Evolutionary conservation across 2,113 vertebrate genomes (phyloP).

Genomic region (Corythoichthys intestinalis): DNA sequence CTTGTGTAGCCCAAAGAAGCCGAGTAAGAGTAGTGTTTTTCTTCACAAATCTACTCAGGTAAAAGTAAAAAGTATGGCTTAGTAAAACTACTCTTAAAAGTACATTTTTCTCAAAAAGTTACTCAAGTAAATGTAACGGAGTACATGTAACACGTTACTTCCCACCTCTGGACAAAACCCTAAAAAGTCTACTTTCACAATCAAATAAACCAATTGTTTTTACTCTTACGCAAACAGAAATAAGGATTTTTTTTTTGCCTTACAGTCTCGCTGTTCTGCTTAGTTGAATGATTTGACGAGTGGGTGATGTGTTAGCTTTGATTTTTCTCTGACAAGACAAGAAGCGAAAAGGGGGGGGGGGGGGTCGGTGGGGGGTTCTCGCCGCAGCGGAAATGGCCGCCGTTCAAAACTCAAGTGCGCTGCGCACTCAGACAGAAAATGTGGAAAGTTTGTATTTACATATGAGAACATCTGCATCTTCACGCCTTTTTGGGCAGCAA

Average conservation of each 20-base stretch:
- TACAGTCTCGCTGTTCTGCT: constrained; percentile 39
- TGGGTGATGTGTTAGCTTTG: constrained; percentile 62
- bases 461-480: constrained; percentile 3
- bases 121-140: no score
- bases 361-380: not conserved
- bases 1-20: no score
- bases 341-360: constrained; percentile 19
- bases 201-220: no score
- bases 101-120: no score
- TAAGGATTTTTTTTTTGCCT: constrained; percentile 1
- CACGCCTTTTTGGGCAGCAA: not conserved
- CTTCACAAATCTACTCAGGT: no score
- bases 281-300: constrained; percentile 56
- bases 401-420: constrained; percentile 26
- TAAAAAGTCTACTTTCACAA: no score
- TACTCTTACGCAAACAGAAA: no score
- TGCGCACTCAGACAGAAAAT: constrained; percentile 7
- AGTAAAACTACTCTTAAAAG: no score
- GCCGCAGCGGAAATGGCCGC: constrained; percentile 26
- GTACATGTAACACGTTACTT: no score
- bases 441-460: constrained; percentile 3
- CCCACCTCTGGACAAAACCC: no score
- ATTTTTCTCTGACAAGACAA: constrained; percentile 53
- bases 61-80: no score
- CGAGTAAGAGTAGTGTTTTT: no score